Evolutionary conservation across 2,797 vertebrate species (phyloP), one percentile per base, ranked within the genome.

Genomic region (Neosilurus mollespiculum): DNA sequence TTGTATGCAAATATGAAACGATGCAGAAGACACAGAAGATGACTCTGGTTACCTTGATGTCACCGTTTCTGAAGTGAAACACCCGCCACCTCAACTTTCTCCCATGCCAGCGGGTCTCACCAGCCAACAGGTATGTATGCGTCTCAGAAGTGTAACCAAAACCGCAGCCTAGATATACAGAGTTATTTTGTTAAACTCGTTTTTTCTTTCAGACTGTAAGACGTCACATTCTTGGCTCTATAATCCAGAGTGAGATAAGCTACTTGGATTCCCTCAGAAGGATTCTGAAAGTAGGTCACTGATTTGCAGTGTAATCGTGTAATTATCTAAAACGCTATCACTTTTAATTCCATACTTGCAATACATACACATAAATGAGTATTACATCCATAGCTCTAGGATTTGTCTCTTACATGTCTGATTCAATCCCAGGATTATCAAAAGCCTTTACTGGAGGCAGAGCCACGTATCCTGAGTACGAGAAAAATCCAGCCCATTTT

Each of bases 91-190:
- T 0, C 94, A 96, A 66, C 94, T 98, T 53, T 91, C 95, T 56
- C 96, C 97, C 2, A 96, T 96, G 96, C 96, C 97, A 0, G 94
- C 96, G 0, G 97, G 97, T 10, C 94, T 98, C 84, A 97, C 90
- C 87, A 94, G 92, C 0, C 96, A 97, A 87, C 97, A 97, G 96
- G 97, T 83, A 34, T 71, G 24, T 51, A 16, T 66, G 12, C 61
- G 59, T 43, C 0, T 3, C n/a, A 34, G 30, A 56, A n/a, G 11
- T 7, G 0, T 1, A 0, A 61, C 30, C 26, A 34, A 70, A 1
- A 30, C 30, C 30, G 30, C 30, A 30, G 30, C 30, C 30, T 30
- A 30, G 2, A 7, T 70, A 16, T 62, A 9, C 15, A 14, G n/a
- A 34, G 3, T 34, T 34, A 16, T 71, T 72, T 51, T 67, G 59